A percentile compares a stretch with the other conserved stretches of the same genome.
Conservation (phyloP, 92 coral and sea anemone genomes). For the Metridium senile region DNA sequence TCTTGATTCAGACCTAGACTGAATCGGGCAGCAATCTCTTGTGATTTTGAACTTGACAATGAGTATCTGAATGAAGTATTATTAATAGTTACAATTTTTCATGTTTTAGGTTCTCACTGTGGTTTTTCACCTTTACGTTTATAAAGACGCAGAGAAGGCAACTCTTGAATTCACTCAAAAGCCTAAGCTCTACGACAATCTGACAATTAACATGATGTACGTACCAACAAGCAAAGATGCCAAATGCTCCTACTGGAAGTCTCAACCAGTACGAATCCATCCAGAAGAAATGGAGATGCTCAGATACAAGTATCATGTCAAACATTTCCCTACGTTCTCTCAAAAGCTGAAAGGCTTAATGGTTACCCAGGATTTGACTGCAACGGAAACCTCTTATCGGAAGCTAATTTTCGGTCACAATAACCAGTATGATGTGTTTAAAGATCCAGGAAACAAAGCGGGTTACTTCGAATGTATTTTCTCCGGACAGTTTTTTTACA, state of each 20-base stretch:
- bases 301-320: slow-evolving; percentile 49
- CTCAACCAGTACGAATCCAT: slow-evolving; percentile 16
- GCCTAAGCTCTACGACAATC: neutral
- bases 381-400: neutral
- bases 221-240: neutral
- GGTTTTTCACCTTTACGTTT: slow-evolving; percentile 45
- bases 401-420: neutral
- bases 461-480: neutral
- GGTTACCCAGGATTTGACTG: neutral
- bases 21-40: too few species aligned
- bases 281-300: neutral
- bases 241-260: slow-evolving; percentile 43
- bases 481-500: slow-evolving; percentile 50
- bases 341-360: neutral
- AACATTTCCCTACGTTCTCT: slow-evolving; percentile 3
- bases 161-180: slow-evolving; percentile 28
- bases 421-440: slow-evolving; percentile 75
- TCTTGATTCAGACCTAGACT: too few species aligned
- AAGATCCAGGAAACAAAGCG: slow-evolving; percentile 3
- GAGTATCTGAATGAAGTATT: too few species aligned
- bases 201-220: slow-evolving; percentile 32
- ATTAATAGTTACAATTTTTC: too few species aligned
- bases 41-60: too few species aligned
- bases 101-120: slow-evolving; percentile 31
- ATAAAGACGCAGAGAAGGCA: slow-evolving; percentile 38